Base-by-base conservation (phyloP, 1,140 invertebrate species). In the Zaprionus kolodkinae region DNA sequence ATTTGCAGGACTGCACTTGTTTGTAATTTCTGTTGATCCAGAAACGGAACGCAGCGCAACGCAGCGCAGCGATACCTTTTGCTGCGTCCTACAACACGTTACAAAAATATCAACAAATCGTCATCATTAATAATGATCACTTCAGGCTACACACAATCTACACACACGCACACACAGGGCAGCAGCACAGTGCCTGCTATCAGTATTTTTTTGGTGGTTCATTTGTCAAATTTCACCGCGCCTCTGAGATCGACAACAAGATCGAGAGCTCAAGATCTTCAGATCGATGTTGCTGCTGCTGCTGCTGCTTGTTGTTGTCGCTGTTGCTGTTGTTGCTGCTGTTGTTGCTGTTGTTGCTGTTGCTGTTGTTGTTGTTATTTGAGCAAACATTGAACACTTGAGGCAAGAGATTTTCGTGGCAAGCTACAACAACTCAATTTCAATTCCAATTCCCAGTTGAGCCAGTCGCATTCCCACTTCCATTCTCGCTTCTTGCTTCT, bases 41-140 rank as follows among this genome's bases (percentile, higher is more conserved):
- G 78, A 17, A 63, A 64, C 54, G 63, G 17, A 33, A 59, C 56
- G 48, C 43, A 67, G 50, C n/a, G n/a, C n/a, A 63, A 30, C 21
- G 57, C 11, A 25, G n/a, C 40, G 40, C 40, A 45, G 40, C 40
- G 38, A 40, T 48, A 6, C 52, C n/a, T 40, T 43, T 43, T 66
- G 52, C 21, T 27, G 27, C 52, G 13, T 81, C 78, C 85, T 82
- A 79, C 65, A 76, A 74, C 76, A 87, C 72, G 81, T 88, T 87
- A 91, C 81, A 82, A 82, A 91, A 90, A 91, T 87, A 87, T 90
- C 90, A 91, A 91, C 90, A 91, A 91, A 91, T 91, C 90, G 89
- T 90, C 86, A 91, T 91, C 90, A 91, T 91, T 91, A 91, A 91
- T 91, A 91, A 91, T 91, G 80, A 91, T 91, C 90, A 85, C 84